Evolutionary conservation across 1,140 invertebrate species (phyloP).

Genomic region (Ips typographus): DNA sequence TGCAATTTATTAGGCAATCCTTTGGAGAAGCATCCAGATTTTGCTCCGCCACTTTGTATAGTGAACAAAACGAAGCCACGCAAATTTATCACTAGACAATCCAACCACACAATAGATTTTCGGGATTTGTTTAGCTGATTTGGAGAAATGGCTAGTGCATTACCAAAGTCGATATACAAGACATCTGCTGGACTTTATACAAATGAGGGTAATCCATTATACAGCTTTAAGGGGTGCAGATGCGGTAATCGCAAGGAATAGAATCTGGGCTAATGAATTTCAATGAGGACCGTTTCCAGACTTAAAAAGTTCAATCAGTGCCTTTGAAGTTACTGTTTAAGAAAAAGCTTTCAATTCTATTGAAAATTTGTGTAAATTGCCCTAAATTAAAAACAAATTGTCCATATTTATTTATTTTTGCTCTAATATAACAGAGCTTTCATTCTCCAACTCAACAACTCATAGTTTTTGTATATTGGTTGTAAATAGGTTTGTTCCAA

Average conservation of each 20-base stretch:
- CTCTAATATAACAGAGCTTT: too few relatives aligned
- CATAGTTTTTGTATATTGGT: too few relatives aligned
- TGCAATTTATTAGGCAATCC: too few relatives aligned
- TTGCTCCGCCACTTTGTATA: not conserved
- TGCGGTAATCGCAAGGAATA: slow-evolving; percentile 19
- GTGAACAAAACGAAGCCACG: not conserved
- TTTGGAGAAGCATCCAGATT: not conserved
- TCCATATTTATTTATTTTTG: too few relatives aligned
- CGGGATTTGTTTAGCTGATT: not conserved
- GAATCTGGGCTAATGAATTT: slow-evolving; percentile 25
- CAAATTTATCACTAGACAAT: not conserved
- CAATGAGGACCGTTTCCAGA: slow-evolving; percentile 23
- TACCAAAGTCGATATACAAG: not conserved
- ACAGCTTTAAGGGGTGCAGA: slow-evolving; percentile 20
- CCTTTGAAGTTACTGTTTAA: slow-evolving; percentile 19
- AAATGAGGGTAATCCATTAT: slow-evolving; percentile 22
- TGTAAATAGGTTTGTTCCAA: too few relatives aligned
- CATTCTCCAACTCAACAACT: too few relatives aligned
- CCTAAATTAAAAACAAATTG: slow-evolving; percentile 12
- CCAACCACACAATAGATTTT: too few relatives aligned
- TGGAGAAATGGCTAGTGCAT: not conserved
- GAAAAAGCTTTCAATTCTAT: slow-evolving; percentile 18
- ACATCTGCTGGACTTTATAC: slow-evolving; percentile 12
- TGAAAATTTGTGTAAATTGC: slow-evolving; percentile 17
- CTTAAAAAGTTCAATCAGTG: slow-evolving; percentile 23